Percentiles rank a stretch among this genome's conserved stretches.
phyloP scores from a whole-genome alignment of 2,888 invertebrate species.

The Graphium colonna region DNA sequence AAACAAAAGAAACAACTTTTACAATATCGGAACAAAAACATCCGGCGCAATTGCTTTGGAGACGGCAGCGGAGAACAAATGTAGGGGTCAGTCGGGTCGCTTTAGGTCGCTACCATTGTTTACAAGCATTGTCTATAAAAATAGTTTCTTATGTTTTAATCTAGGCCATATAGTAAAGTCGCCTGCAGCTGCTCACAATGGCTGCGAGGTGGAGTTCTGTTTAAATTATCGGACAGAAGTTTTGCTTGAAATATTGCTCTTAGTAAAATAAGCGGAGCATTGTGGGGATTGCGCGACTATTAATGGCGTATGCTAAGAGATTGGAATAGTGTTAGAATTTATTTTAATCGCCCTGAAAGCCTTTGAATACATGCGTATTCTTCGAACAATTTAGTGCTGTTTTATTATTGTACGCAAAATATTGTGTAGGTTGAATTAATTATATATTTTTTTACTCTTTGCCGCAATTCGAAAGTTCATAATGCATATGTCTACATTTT shows the following conservation, averaged over 20 bases:
- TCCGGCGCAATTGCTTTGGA: conserved; percentile 24
- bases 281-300: conserved; percentile 12
- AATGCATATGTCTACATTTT: too few species aligned
- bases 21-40: conserved; percentile 20
- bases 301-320: conserved; percentile 11
- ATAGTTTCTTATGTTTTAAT: conserved; percentile 32
- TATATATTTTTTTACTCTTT: too few species aligned
- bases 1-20: conserved; percentile 14
- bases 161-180: conserved; percentile 28
- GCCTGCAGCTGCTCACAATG: conserved; percentile 23
- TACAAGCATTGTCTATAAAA: conserved; percentile 31
- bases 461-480: too few species aligned
- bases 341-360: background rate
- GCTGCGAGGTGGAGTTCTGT: conserved; percentile 23
- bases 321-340: conserved; percentile 14
- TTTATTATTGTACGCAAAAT: background rate
- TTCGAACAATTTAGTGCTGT: background rate
- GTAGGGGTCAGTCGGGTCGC: conserved; percentile 32
- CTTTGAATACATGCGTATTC: background rate
- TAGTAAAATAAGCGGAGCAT: conserved; percentile 20
- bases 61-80: conserved; percentile 27
- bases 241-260: conserved; percentile 24
- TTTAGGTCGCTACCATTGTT: conserved; percentile 35
- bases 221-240: conserved; percentile 25
- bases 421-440: too few species aligned